phyloP scores from a whole-genome alignment of 2,797 vertebrate genomes.

The Cirrhinus mrigala region DNA sequence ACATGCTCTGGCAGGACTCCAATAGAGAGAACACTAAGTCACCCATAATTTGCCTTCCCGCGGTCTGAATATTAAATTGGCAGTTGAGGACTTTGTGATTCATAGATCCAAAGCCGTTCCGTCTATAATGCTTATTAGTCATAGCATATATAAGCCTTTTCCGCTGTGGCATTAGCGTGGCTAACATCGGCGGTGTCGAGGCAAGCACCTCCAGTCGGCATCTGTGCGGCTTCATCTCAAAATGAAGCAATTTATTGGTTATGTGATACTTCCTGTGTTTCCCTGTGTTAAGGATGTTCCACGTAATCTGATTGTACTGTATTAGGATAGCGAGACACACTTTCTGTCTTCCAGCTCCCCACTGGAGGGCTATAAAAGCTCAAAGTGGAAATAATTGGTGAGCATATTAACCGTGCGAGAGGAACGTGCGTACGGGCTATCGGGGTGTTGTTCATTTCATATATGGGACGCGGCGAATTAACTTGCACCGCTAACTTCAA shows the following conservation, averaged over 20 bases:
- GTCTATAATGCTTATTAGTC: slow-evolving; percentile 71
- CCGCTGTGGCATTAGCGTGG: slow-evolving; percentile 53
- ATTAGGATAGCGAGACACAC: slow-evolving; percentile 55
- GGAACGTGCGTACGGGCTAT: slow-evolving; percentile 88
- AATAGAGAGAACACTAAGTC: slow-evolving; percentile 71
- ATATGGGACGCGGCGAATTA: slow-evolving; percentile 90
- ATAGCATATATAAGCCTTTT: slow-evolving; percentile 63
- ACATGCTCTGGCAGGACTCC: slow-evolving; percentile 65
- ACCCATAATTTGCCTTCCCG: slow-evolving; percentile 77
- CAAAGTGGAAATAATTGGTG: slow-evolving; percentile 92
- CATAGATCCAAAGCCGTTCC: slow-evolving; percentile 68
- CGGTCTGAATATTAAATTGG: slow-evolving; percentile 73
- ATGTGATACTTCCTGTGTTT: slow-evolving; percentile 57
- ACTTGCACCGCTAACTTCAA: slow-evolving; percentile 93
- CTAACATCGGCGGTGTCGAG: slow-evolving; percentile 30
- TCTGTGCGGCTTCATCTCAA: slow-evolving; percentile 69
- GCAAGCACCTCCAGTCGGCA: slow-evolving; percentile 55
- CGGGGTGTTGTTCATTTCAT: slow-evolving; percentile 85
- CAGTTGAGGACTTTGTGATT: slow-evolving; percentile 76
- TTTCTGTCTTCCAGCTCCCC: slow-evolving; percentile 75
- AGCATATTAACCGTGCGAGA: slow-evolving; percentile 90
- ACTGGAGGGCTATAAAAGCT: slow-evolving; percentile 87
- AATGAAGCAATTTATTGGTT: slow-evolving; percentile 60
- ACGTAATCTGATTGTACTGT: slow-evolving; percentile 58
- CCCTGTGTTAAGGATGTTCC: slow-evolving; percentile 61